Evolutionary conservation across 2,113 vertebrate genomes (phyloP), one percentile per base, ranked within the genome.

Genomic region (Hucho hucho): DNA sequence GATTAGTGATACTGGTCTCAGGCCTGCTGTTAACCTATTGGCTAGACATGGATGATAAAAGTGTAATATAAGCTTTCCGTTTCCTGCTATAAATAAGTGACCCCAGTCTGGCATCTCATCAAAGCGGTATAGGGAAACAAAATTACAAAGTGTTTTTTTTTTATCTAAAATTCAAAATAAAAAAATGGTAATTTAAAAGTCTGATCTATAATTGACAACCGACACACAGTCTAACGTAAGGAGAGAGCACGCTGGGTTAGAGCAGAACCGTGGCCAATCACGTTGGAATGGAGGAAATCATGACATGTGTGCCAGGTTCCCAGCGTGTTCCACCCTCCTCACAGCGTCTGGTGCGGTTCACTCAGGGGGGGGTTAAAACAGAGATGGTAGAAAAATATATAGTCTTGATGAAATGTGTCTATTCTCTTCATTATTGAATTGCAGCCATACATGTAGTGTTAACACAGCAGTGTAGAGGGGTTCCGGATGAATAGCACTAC

Each of bases 331-430:
- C 14, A 3, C 12, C 73, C 84, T 80, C 78, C 16, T 77, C 65
- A 65, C 49, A 84, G 82, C 81, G 86, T 86, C 83, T 20, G 79
- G 81, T 18, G 49, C 16, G 49, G 16, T 53, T 53, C 82, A 75
- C 87, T 86, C 87, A 83, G 82, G 29, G 29, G 29, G 29, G 16
- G 49, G 49, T 90, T 90, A 87, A 88, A 93, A 91, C 87, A 87
- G 86, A 92, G 88, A 93, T 93, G 92, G 89, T 94, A 94, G 90
- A 94, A 94, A 94, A 94, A 94, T 94, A 94, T 94, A 94, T 88
- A 79, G 87, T 89, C 81, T 89, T 85, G 90, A 94, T 94, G 91
- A 91, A 83, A 89, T 92, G 86, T 90, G 89, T 93, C 88, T 89
- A 90, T 83, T 90, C 75, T 87, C 89, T 87, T 87, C 73, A 76